Evolutionary conservation across 1,140 invertebrate species (phyloP).

Genomic region (Eupristina koningsbergeri): DNA sequence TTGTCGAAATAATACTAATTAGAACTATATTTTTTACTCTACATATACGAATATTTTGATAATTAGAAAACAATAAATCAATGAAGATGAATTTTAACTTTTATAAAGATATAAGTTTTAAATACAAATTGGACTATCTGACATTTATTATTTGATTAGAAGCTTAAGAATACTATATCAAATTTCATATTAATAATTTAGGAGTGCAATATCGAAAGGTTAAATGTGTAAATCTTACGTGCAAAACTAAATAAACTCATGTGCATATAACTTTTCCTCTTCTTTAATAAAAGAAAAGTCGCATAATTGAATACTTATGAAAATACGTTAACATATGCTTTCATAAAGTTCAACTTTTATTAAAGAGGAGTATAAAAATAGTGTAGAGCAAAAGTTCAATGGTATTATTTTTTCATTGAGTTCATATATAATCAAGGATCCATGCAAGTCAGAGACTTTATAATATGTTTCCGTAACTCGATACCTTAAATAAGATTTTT

Average conservation of each 20-base stretch:
- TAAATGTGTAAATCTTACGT: too few relatives aligned
- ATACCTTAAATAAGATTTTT: background rate
- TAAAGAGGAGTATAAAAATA: conserved; percentile 22
- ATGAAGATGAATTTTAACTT: too few relatives aligned
- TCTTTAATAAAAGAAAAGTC: background rate
- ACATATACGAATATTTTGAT: too few relatives aligned
- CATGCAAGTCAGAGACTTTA: background rate
- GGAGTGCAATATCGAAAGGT: too few relatives aligned
- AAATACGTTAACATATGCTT: background rate
- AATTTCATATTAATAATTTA: too few relatives aligned
- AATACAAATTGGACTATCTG: too few relatives aligned
- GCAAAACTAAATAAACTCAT: background rate
- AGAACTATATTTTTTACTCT: too few relatives aligned
- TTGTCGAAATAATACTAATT: too few relatives aligned
- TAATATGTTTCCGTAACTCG: background rate
- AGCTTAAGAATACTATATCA: too few relatives aligned
- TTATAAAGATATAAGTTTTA: too few relatives aligned
- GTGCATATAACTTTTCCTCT: background rate
- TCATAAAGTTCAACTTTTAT: background rate
- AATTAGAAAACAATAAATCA: too few relatives aligned
- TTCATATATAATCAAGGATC: background rate
- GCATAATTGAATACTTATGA: background rate
- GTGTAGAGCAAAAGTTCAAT: background rate
- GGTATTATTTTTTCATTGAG: background rate
- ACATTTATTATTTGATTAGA: too few relatives aligned